Evolutionary conservation across 2,113 vertebrate genomes (phyloP).

Genomic region (Amia ocellicauda): DNA sequence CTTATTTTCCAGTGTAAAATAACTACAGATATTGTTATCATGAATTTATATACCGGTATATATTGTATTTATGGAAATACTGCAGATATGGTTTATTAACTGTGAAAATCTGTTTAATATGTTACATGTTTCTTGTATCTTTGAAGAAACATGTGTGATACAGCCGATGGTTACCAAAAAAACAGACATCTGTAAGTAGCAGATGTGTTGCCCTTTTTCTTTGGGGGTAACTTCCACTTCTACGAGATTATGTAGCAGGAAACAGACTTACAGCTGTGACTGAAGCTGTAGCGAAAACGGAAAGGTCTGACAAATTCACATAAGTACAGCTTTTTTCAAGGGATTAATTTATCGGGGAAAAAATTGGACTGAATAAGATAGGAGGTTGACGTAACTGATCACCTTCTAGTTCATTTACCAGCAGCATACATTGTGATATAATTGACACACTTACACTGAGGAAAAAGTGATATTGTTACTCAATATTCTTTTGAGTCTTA

Average conservation of each 20-base stretch:
- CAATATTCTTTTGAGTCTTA: too few relatives aligned
- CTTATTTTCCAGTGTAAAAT: too few relatives aligned
- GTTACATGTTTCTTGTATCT: constrained; percentile 22
- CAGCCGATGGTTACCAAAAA: constrained; percentile 41
- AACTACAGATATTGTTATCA: too few relatives aligned
- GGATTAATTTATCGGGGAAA: too few relatives aligned
- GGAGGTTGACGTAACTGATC: too few relatives aligned
- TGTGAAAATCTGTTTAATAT: constrained; percentile 18
- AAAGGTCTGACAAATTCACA: constrained; percentile 3
- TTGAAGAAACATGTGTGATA: constrained; percentile 31
- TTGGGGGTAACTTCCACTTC: constrained; percentile 36
- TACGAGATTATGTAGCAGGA: constrained; percentile 29
- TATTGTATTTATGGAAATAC: constrained; percentile 31
- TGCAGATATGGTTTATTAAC: constrained; percentile 26
- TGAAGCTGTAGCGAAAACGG: neutral
- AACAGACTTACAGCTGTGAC: constrained; percentile 22
- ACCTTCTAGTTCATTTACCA: too few relatives aligned
- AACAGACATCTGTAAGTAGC: constrained; percentile 43
- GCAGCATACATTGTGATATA: too few relatives aligned
- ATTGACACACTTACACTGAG: too few relatives aligned
- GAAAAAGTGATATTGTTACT: too few relatives aligned
- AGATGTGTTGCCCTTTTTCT: constrained; percentile 36
- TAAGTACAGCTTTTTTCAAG: neutral
- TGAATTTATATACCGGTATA: too few relatives aligned
- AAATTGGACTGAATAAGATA: too few relatives aligned